Conservation (phyloP, 2,113 vertebrate genomes). For the Himantopus leucocephalus region DNA sequence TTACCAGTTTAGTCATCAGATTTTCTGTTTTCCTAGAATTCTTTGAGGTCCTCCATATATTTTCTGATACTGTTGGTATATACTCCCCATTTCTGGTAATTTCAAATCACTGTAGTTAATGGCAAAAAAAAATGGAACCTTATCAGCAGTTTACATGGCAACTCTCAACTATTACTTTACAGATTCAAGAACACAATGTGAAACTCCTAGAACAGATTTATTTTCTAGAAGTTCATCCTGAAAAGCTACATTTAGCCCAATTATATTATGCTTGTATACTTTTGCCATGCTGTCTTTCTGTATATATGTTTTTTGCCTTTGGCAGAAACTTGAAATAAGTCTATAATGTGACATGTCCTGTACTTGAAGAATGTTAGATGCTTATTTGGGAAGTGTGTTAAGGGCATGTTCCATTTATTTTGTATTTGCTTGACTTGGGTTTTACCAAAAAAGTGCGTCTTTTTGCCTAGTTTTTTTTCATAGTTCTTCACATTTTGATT, state of each 20-base stretch:
- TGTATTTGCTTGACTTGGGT: neutral
- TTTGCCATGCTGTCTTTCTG: neutral
- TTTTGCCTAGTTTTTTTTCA: neutral
- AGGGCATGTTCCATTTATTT: neutral
- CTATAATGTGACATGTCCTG: neutral
- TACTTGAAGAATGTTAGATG: neutral
- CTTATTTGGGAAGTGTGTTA: neutral
- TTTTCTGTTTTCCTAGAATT: neutral
- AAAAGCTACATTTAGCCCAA: neutral
- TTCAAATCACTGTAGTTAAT: neutral
- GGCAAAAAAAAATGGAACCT: neutral
- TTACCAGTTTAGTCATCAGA: neutral
- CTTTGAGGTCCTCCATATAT: neutral
- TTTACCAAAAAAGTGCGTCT: neutral
- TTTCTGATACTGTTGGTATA: neutral
- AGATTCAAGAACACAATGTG: neutral
- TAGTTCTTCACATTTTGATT: constrained; percentile 48
- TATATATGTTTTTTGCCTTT: neutral
- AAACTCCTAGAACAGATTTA: neutral
- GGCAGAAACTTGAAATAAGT: neutral
- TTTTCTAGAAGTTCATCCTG: neutral
- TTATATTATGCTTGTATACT: neutral
- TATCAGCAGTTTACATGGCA: neutral
- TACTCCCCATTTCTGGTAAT: neutral
- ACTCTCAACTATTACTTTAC: neutral